Evolutionary conservation across 2,888 invertebrate genomes (phyloP).

Genomic region (Platycheirus albimanus): DNA sequence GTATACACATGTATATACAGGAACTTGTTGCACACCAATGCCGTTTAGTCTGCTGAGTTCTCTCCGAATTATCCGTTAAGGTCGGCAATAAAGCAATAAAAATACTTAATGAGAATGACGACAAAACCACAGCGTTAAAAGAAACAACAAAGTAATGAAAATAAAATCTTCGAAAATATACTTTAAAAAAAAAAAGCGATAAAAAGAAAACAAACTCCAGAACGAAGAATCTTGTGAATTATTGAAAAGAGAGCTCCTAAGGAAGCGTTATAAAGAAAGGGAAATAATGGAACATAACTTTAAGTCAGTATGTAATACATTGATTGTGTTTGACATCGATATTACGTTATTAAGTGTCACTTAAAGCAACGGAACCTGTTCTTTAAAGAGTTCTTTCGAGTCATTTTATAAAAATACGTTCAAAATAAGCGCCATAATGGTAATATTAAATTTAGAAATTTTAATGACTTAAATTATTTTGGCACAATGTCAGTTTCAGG

Average conservation of each 20-base stretch:
- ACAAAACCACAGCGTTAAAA: conserved; percentile 20
- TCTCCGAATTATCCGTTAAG: conserved; percentile 64
- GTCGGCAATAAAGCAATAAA: conserved; percentile 60
- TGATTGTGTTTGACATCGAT: conserved; percentile 24
- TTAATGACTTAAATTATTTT: conserved; percentile 29
- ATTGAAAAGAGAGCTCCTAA: conserved; percentile 14
- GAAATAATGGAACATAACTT: conserved; percentile 8
- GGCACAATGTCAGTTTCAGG: conserved; percentile 34
- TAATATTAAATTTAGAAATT: conserved; percentile 44
- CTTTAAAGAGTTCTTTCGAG: conserved; percentile 16
- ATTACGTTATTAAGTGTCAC: conserved; percentile 27
- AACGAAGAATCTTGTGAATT: conserved; percentile 12
- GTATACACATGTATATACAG: conserved; percentile 14
- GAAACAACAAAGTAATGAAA: conserved; percentile 11
- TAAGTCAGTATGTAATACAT: conserved; percentile 16
- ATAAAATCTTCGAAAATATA: background rate
- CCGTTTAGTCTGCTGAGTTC: conserved; percentile 64
- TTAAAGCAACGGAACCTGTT: conserved; percentile 48
- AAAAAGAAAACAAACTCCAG: background rate
- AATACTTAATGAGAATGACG: conserved; percentile 44
- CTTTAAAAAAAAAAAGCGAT: background rate
- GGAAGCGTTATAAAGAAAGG: conserved; percentile 7
- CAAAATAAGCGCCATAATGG: background rate
- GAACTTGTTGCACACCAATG: conserved; percentile 65
- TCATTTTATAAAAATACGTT: background rate